Conservation (phyloP, 2,888 invertebrate genomes). For the Caenorhabditis panamensis region DNA sequence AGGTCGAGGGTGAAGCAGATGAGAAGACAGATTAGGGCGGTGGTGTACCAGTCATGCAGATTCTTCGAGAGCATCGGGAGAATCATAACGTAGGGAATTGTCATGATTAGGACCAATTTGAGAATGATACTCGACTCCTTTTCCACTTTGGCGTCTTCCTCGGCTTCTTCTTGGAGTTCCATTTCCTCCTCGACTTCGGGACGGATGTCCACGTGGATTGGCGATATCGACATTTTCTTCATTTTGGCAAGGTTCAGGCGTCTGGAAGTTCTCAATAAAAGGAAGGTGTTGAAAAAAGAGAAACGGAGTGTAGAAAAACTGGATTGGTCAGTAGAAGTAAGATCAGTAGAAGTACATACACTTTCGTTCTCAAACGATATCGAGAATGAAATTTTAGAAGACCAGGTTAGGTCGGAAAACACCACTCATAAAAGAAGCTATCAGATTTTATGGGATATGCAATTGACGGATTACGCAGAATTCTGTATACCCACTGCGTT, state of each 20-base stretch:
- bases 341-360: no score
- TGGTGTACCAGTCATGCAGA: slow-evolving; percentile 51
- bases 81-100: slow-evolving; percentile 38
- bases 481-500: no score
- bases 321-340: no score
- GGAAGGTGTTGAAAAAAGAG: no score
- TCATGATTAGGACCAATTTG: slow-evolving; percentile 30
- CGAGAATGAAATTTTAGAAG: no score
- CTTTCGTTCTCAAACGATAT: no score
- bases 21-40: slow-evolving; percentile 34
- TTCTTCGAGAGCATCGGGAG: slow-evolving; percentile 33
- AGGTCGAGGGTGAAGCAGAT: slow-evolving; percentile 40
- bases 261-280: no score
- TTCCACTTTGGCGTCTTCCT: slow-evolving; percentile 29
- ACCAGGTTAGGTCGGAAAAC: no score
- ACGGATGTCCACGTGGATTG: slow-evolving; percentile 14
- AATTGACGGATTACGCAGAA: no score
- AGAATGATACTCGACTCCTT: slow-evolving; percentile 23
- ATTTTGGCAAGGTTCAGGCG: no score
- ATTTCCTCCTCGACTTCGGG: slow-evolving; percentile 29
- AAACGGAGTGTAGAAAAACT: no score
- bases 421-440: not conserved
- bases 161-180: slow-evolving; percentile 43
- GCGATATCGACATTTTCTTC: slow-evolving; percentile 50
- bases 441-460: no score